phyloP scores from a whole-genome alignment of 2,113 vertebrate genomes.

The Melospiza georgiana region DNA sequence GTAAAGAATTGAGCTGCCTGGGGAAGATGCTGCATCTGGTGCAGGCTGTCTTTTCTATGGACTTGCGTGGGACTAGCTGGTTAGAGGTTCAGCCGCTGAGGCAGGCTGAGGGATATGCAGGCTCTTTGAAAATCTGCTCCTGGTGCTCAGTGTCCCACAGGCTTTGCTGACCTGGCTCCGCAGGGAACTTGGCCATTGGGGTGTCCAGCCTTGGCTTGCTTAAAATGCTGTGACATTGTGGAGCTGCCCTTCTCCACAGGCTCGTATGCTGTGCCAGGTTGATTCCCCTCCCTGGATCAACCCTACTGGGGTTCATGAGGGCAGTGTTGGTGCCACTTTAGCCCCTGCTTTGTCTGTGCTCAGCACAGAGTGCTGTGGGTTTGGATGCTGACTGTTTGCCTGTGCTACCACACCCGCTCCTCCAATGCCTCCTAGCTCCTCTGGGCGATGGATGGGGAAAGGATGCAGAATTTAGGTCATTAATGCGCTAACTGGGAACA shows the following conservation, averaged over 20 bases:
- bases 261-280: background rate
- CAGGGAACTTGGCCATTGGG: background rate
- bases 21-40: background rate
- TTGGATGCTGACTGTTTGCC: background rate
- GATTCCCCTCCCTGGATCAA: background rate
- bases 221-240: background rate
- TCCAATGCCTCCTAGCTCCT: background rate
- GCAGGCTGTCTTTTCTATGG: background rate
- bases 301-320: rapidly evolving
- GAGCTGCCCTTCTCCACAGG: background rate
- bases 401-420: background rate
- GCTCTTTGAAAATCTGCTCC: background rate
- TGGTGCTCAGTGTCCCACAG: background rate
- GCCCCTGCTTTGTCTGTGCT: background rate
- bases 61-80: background rate
- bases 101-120: background rate
- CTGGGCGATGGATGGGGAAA: background rate
- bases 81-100: background rate
- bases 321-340: background rate
- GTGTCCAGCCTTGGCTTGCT: background rate
- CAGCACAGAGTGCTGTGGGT: rapidly evolving
- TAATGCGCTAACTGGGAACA: background rate
- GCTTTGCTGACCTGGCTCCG: background rate
- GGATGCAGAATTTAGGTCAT: conserved; percentile 48
- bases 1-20: background rate